A percentile compares a stretch with the other conserved stretches of the same genome.
These are phyloP conservation scores for Trichopoda pennipes DNA, from an alignment of 2,888 invertebrate species.

Conservation along the genomic window DNA sequence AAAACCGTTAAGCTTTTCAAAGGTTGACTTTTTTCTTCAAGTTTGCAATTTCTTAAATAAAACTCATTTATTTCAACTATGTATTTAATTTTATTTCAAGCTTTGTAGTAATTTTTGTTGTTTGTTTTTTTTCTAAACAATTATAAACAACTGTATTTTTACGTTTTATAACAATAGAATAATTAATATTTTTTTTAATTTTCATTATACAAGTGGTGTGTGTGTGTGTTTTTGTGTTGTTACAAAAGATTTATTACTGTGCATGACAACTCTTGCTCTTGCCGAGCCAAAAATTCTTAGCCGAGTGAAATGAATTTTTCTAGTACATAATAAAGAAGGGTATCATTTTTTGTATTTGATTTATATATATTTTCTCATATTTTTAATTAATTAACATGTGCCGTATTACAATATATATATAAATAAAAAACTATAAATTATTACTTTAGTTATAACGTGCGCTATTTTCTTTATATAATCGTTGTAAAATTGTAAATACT, in stretches of 20 bases:
- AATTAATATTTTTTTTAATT: too few species aligned
- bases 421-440: slow-evolving; percentile 12
- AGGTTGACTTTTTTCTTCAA: background rate
- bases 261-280: too few species aligned
- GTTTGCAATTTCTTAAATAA: background rate
- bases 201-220: too few species aligned
- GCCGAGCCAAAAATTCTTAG: too few species aligned
- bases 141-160: background rate
- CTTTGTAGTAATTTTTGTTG: background rate
- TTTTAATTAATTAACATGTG: slow-evolving; percentile 42
- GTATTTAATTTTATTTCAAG: slow-evolving; percentile 1
- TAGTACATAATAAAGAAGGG: too few species aligned
- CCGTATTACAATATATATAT: slow-evolving; percentile 16
- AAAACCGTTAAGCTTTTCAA: background rate
- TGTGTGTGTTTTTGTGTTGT: background rate
- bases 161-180: too few species aligned
- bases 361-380: background rate
- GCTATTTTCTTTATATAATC: slow-evolving; percentile 23
- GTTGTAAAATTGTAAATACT: slow-evolving; percentile 62
- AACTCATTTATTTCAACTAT: slow-evolving; percentile 6
- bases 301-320: too few species aligned
- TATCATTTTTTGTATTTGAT: background rate
- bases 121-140: background rate
- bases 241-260: background rate
- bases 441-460: slow-evolving; percentile 30